These are phyloP conservation scores for Acanthopleura granulata DNA, from an alignment of 2,888 invertebrate species.

Conservation along the genomic window DNA sequence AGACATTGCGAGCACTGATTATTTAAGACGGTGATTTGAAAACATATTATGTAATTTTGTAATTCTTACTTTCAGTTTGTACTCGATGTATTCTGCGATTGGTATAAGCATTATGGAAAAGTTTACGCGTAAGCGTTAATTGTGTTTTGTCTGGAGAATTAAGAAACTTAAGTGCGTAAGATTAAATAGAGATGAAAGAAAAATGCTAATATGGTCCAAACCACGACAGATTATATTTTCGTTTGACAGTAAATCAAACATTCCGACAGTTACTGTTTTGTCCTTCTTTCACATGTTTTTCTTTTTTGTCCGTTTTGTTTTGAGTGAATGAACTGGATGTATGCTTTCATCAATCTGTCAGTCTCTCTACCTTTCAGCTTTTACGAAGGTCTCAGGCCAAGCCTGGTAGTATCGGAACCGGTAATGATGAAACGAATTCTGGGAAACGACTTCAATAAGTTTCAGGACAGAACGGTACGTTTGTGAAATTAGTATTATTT, in stretches of 20 bases:
- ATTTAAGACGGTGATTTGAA: no score
- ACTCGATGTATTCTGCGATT: constrained; percentile 39
- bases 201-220: no score
- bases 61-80: constrained; percentile 39
- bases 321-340: background rate
- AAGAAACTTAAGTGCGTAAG: no score
- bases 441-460: constrained; percentile 42
- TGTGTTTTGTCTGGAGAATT: no score
- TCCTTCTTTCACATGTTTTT: background rate
- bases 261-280: background rate
- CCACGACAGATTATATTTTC: background rate
- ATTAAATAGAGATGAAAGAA: no score
- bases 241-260: background rate
- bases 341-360: background rate
- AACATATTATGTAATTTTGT: no score
- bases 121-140: constrained; percentile 43
- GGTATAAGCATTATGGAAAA: constrained; percentile 41
- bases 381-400: constrained; percentile 47
- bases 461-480: constrained; percentile 44
- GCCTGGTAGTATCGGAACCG: constrained; percentile 47
- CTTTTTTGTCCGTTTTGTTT: background rate
- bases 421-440: constrained; percentile 44
- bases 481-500: background rate
- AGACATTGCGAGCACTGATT: no score
- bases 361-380: constrained; percentile 35